phyloP scores from a whole-genome alignment of 2,797 vertebrate species.

The Lateolabrax maculatus region DNA sequence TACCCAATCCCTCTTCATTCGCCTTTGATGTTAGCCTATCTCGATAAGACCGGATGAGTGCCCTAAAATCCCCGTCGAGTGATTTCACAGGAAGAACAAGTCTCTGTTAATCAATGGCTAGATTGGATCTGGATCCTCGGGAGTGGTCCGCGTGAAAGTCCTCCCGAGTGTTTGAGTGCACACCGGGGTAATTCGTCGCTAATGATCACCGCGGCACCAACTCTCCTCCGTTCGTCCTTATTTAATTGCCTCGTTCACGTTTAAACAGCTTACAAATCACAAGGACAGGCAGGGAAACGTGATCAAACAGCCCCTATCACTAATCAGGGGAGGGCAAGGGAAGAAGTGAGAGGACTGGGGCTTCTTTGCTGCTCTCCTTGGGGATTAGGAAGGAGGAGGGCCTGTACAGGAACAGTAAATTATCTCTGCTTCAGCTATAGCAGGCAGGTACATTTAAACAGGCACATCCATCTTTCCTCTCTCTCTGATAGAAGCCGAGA shows the following conservation, averaged over 20 bases:
- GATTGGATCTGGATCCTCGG: slow-evolving; percentile 83
- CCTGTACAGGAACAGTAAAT: slow-evolving; percentile 74
- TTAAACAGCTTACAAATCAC: slow-evolving; percentile 87
- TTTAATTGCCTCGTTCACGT: slow-evolving; percentile 84
- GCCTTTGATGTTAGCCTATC: slow-evolving; percentile 84
- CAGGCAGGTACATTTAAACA: slow-evolving; percentile 77
- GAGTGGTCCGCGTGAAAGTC: slow-evolving; percentile 78
- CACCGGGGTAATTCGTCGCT: slow-evolving; percentile 83
- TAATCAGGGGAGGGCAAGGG: slow-evolving; percentile 74
- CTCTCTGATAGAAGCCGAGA: slow-evolving; percentile 64
- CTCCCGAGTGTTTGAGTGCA: slow-evolving; percentile 81
- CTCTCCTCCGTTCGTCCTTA: slow-evolving; percentile 72
- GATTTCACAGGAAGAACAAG: slow-evolving; percentile 85
- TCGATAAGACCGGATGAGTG: slow-evolving; percentile 84
- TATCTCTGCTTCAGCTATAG: slow-evolving; percentile 71
- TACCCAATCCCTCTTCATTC: slow-evolving; percentile 80
- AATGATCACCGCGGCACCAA: slow-evolving; percentile 81
- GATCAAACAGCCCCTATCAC: slow-evolving; percentile 78
- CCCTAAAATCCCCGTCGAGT: slow-evolving; percentile 83
- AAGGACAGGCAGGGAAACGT: slow-evolving; percentile 78
- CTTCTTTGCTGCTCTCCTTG: slow-evolving; percentile 65
- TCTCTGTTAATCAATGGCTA: slow-evolving; percentile 86
- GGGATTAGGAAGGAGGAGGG: slow-evolving; percentile 69
- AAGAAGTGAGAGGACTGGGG: slow-evolving; percentile 59
- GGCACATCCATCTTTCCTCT: slow-evolving; percentile 71